Conservation (phyloP, 2,888 invertebrate species). For the Spisula subtruncata region DNA sequence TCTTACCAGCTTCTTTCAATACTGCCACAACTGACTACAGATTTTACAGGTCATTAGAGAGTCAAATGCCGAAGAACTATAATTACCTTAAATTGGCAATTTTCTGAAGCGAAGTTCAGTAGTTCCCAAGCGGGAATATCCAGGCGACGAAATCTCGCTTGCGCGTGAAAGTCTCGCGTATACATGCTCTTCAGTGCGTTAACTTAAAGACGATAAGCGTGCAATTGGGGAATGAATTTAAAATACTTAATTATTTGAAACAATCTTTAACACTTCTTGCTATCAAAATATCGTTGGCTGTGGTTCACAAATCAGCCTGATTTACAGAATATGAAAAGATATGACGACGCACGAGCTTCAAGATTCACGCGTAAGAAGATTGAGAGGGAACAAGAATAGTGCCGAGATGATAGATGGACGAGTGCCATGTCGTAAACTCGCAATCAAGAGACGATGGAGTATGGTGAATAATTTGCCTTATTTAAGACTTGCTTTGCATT, state of each 20-base stretch:
- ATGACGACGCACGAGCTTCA: conserved; percentile 12
- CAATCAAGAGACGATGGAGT: neutral
- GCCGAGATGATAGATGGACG: neutral
- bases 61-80: conserved; percentile 61
- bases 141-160: conserved; percentile 54
- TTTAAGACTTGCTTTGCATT: too few species aligned
- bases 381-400: neutral
- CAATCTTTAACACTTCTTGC: conserved; percentile 52
- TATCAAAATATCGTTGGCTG: conserved; percentile 47
- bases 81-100: conserved; percentile 68
- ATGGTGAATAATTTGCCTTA: neutral
- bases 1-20: conserved; percentile 39
- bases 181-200: conserved; percentile 51
- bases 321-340: conserved; percentile 50
- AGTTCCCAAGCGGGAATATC: conserved; percentile 45
- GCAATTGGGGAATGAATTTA: conserved; percentile 57
- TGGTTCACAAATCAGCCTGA: conserved; percentile 55
- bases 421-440: neutral
- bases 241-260: conserved; percentile 65
- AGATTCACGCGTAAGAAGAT: conserved; percentile 36
- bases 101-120: conserved; percentile 64
- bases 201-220: conserved; percentile 56
- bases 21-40: conserved; percentile 43
- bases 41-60: conserved; percentile 67
- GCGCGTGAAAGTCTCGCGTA: conserved; percentile 61